Evolutionary conservation across 2,113 vertebrate species (phyloP).

Genomic region (Equus quagga): DNA sequence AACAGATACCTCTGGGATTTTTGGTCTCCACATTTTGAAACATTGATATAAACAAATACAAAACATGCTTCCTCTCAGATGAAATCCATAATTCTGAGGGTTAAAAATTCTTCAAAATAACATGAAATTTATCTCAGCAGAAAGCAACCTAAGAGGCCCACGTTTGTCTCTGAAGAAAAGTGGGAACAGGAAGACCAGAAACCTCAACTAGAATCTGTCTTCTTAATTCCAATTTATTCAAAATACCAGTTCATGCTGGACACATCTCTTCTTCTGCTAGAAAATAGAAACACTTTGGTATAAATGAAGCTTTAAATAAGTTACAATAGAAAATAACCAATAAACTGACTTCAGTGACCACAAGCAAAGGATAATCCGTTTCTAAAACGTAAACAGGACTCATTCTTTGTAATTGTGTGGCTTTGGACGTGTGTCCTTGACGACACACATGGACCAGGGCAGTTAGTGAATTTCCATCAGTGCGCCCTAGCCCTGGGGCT

Average conservation of each 20-base stretch:
- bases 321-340: slow-evolving; percentile 30
- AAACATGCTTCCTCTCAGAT: slow-evolving; percentile 6
- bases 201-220: background rate
- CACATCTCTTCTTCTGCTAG: background rate
- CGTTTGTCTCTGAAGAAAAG: slow-evolving; percentile 42
- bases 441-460: background rate
- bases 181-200: background rate
- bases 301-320: background rate
- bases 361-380: slow-evolving; percentile 1
- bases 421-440: background rate
- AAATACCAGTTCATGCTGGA: background rate
- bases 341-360: background rate
- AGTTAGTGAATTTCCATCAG: background rate
- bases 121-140: slow-evolving; percentile 29
- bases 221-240: slow-evolving; percentile 27
- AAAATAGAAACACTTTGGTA: slow-evolving; percentile 18
- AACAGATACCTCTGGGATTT: slow-evolving; percentile 52
- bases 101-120: slow-evolving; percentile 54
- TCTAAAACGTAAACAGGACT: background rate
- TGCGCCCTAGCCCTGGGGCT: background rate
- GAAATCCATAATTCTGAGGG: slow-evolving; percentile 8
- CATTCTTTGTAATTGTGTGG: background rate
- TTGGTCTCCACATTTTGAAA: slow-evolving; percentile 40
- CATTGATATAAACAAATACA: background rate
- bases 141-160: background rate